These are phyloP conservation scores for Lapara coniferarum DNA, from an alignment of 2,888 invertebrate species.

Conservation along the genomic window DNA sequence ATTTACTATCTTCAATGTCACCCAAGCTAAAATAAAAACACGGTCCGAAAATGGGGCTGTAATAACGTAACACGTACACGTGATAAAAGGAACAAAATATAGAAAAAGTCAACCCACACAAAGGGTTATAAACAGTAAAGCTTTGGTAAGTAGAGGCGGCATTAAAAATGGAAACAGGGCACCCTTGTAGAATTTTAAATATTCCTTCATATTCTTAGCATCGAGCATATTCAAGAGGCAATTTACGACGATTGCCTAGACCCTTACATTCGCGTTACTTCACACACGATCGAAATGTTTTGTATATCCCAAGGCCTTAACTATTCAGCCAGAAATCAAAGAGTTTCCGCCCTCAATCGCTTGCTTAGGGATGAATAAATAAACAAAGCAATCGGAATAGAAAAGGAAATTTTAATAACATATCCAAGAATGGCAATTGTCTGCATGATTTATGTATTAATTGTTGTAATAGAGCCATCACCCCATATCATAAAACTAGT, in stretches of 20 bases:
- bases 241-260: conserved; percentile 12
- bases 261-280: conserved; percentile 2
- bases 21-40: neutral
- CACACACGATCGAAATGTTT: neutral
- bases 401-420: neutral
- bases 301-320: neutral
- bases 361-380: neutral
- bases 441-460: too few relatives aligned
- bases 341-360: conserved; percentile 1
- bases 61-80: conserved; percentile 16
- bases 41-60: neutral
- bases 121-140: conserved; percentile 24
- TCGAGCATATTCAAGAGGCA: conserved; percentile 12
- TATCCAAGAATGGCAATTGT: neutral
- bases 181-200: conserved; percentile 24
- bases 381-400: neutral
- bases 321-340: neutral
- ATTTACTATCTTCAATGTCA: too few relatives aligned
- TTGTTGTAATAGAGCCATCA: too few relatives aligned
- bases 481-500: too few relatives aligned
- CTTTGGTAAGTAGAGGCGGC: conserved; percentile 8
- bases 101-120: conserved; percentile 10
- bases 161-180: conserved; percentile 28
- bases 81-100: conserved; percentile 10
- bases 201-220: conserved; percentile 11